Conservation (phyloP, 2,113 vertebrate species). For the Hippocampus mohnikei region DNA sequence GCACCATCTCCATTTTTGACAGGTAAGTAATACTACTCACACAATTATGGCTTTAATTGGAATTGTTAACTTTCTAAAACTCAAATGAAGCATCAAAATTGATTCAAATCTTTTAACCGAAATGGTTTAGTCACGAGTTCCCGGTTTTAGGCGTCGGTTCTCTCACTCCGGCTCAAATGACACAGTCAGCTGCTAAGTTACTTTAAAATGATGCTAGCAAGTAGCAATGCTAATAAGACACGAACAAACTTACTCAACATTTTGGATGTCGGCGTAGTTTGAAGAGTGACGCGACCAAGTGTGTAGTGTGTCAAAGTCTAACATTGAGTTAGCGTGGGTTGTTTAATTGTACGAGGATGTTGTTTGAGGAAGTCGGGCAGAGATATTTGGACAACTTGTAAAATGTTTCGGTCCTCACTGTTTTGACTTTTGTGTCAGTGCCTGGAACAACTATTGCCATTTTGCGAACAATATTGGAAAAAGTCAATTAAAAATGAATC, state of each 20-base stretch:
- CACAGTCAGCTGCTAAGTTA: constrained; percentile 30
- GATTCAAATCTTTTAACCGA: not conserved
- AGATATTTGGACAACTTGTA: not conserved
- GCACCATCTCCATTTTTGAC: not conserved
- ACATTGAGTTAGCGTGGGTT: not conserved
- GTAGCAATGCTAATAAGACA: not conserved
- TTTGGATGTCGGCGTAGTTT: not conserved
- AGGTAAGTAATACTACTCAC: not conserved
- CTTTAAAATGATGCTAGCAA: constrained; percentile 8
- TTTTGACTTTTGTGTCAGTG: too few relatives aligned
- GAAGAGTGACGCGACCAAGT: not conserved
- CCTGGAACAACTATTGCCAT: not conserved
- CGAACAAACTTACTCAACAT: not conserved
- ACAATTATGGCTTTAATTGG: not conserved
- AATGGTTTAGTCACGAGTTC: not conserved
- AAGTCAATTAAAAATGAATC: not conserved
- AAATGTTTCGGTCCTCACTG: not conserved
- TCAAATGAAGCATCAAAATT: not conserved
- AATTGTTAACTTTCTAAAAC: not conserved
- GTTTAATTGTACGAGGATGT: not conserved
- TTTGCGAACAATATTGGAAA: not conserved
- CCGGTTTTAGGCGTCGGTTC: constrained; percentile 1
- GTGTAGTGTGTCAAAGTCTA: not conserved
- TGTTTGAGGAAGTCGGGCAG: not conserved
- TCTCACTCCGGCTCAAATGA: constrained; percentile 42